phyloP scores from a whole-genome alignment of 2,888 invertebrate species.

The Cerastis rubricosa region DNA sequence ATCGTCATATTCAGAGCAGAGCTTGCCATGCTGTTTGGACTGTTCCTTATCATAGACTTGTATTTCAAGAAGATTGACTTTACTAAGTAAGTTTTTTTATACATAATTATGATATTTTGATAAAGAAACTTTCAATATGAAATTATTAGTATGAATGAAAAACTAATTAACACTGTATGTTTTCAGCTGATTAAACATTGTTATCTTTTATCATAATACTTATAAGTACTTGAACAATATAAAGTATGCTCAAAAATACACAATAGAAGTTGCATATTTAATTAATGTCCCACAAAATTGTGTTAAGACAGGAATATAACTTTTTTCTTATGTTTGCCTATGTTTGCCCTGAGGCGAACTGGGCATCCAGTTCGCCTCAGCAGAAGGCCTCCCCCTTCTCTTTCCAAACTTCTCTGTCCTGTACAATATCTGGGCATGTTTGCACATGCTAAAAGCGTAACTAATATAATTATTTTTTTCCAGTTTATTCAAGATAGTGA shows the following conservation, averaged over 20 bases:
- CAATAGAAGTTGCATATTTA: not conserved
- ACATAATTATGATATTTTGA: not conserved
- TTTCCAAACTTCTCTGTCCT: too few species aligned
- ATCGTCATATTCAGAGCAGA: constrained; percentile 98
- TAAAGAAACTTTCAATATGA: not conserved
- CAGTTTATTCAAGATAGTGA: constrained; percentile 93
- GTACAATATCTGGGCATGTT: too few species aligned
- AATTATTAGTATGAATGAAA: not conserved
- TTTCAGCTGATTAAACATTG: constrained; percentile 15
- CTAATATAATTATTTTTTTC: constrained; percentile 48
- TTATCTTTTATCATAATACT: not conserved
- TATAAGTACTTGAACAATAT: not conserved
- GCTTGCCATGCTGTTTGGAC: constrained; percentile 95
- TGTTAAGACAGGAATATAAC: not conserved
- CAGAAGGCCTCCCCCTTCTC: too few species aligned
- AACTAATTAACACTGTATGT: not conserved
- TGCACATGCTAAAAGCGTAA: too few species aligned
- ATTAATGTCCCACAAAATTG: not conserved
- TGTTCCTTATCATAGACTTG: constrained; percentile 95
- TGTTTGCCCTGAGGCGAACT: too few species aligned
- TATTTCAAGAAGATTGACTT: constrained; percentile 92
- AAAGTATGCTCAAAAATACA: not conserved
- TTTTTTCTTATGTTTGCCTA: too few species aligned
- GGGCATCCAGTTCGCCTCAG: too few species aligned
- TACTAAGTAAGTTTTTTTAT: constrained; percentile 71